These are phyloP conservation scores for Grammomys dolichurus DNA, from an alignment of 2,113 vertebrate genomes.

Conservation along the genomic window DNA sequence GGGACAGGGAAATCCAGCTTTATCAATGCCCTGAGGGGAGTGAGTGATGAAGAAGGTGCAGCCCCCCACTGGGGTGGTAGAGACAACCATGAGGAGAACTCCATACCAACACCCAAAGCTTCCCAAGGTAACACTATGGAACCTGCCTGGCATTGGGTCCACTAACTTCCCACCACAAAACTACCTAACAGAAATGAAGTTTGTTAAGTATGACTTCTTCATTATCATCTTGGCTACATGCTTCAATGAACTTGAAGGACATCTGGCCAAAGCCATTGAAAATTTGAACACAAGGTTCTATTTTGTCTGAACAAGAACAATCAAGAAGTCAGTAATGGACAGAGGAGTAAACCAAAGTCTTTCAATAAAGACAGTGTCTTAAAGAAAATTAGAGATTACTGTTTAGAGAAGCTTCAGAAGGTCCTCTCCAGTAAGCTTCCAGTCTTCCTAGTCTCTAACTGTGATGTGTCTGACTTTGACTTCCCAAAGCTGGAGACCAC, in stretches of 20 bases:
- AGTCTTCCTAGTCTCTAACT: slow-evolving; percentile 63
- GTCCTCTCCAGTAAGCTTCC: not conserved
- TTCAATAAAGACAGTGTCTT: not conserved
- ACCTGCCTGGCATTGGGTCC: slow-evolving; percentile 29
- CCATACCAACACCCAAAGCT: not conserved
- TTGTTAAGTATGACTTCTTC: slow-evolving; percentile 58
- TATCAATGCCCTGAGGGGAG: not conserved
- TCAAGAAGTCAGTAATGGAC: not conserved
- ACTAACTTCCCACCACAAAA: not conserved
- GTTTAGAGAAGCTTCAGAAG: not conserved
- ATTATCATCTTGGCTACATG: slow-evolving; percentile 77
- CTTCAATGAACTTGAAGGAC: slow-evolving; percentile 48
- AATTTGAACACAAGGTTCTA: slow-evolving; percentile 71
- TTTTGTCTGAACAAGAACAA: slow-evolving; percentile 68
- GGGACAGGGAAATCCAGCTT: slow-evolving; percentile 47
- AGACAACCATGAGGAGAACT: not conserved
- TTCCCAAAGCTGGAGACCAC: slow-evolving; percentile 45
- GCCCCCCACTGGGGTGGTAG: not conserved
- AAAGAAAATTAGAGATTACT: not conserved
- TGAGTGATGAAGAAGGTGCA: not conserved
- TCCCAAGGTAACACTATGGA: slow-evolving; percentile 11
- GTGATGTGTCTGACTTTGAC: slow-evolving; percentile 47
- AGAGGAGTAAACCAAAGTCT: rapidly evolving
- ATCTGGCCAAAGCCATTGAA: slow-evolving; percentile 66
- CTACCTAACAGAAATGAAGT: slow-evolving; percentile 19